Conservation (phyloP, 1,140 invertebrate genomes). For the Zophobas morio region DNA sequence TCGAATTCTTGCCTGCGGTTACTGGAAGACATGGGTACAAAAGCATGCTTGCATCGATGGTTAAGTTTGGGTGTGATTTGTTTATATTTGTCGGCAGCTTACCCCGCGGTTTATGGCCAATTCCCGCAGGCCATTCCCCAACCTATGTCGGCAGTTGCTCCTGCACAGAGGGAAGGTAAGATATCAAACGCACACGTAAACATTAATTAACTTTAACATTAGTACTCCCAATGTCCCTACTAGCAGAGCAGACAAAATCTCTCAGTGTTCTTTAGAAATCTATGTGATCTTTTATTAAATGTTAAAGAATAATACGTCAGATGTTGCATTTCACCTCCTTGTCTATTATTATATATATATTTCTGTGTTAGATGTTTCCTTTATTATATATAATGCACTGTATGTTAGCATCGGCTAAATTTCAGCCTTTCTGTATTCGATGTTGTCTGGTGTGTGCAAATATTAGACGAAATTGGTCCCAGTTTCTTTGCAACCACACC, state of each 20-base stretch:
- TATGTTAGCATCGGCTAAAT: slow-evolving; percentile 59
- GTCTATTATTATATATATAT: slow-evolving; percentile 20
- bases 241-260: slow-evolving; percentile 22
- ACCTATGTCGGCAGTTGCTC: slow-evolving; percentile 90
- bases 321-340: slow-evolving; percentile 40
- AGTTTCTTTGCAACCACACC: slow-evolving; percentile 22
- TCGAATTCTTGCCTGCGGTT: too few species aligned
- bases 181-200: slow-evolving; percentile 51
- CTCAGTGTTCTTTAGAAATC: slow-evolving; percentile 25
- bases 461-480: slow-evolving; percentile 42
- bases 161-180: slow-evolving; percentile 96
- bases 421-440: slow-evolving; percentile 52
- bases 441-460: slow-evolving; percentile 50
- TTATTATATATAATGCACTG: slow-evolving; percentile 57
- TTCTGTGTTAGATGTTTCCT: slow-evolving; percentile 51
- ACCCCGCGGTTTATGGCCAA: slow-evolving; percentile 95
- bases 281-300: slow-evolving; percentile 27
- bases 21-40: slow-evolving; percentile 22
- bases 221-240: slow-evolving; percentile 31
- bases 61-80: slow-evolving; percentile 71
- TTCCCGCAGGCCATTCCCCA: slow-evolving; percentile 95
- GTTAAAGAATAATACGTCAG: slow-evolving; percentile 14
- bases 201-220: slow-evolving; percentile 49
- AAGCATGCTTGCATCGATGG: slow-evolving; percentile 64
- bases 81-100: slow-evolving; percentile 85